Conservation (phyloP, 2,113 vertebrate species). For the Tor tambroides region DNA sequence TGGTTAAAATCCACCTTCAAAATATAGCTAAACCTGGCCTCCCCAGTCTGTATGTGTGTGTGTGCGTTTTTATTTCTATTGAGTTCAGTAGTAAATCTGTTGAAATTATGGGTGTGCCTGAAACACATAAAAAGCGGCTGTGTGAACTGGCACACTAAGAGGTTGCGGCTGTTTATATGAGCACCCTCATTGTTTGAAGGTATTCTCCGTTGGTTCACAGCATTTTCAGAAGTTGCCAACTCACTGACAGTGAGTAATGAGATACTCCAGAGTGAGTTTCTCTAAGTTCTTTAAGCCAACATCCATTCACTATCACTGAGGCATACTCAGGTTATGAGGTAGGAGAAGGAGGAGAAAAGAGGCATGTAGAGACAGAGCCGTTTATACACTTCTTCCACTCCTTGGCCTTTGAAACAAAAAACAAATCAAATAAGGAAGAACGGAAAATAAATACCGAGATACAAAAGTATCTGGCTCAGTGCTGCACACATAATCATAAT, state of each 20-base stretch:
- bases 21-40: neutral
- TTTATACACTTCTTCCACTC: neutral
- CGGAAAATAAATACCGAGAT: neutral
- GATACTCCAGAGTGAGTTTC: neutral
- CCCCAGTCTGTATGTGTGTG: neutral
- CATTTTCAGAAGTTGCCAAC: neutral
- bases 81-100: neutral
- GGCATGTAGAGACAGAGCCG: slow-evolving; percentile 17
- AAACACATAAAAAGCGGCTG: neutral
- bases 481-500: neutral
- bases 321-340: neutral
- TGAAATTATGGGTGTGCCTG: slow-evolving; percentile 15
- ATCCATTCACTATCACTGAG: slow-evolving; percentile 12
- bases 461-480: neutral
- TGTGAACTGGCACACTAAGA: neutral
- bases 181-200: neutral
- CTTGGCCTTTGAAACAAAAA: neutral
- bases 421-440: neutral
- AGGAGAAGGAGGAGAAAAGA: neutral
- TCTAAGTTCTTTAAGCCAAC: slow-evolving; percentile 26
- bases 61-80: neutral
- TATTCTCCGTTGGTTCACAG: slow-evolving; percentile 2
- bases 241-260: slow-evolving; percentile 30
- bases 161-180: slow-evolving; percentile 2
- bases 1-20: neutral